A percentile compares a stretch with the other conserved stretches of the same genome.
phyloP scores from a whole-genome alignment of 2,888 invertebrate species.

The Mallateleia sp. region DNA sequence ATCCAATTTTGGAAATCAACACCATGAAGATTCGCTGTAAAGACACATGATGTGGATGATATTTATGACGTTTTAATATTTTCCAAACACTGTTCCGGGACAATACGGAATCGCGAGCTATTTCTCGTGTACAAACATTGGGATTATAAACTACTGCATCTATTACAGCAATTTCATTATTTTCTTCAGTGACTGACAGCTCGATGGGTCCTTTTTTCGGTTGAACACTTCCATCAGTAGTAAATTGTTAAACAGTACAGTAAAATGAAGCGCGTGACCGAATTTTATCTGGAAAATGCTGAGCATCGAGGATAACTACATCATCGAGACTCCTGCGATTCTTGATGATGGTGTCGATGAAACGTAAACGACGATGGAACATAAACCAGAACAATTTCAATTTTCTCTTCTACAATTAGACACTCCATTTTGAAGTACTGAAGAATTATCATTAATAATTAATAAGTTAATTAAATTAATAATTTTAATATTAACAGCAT shows the following conservation, averaged over 20 bases:
- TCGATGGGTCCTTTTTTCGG: no score
- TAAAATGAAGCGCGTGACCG: slow-evolving; percentile 4
- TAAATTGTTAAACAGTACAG: neutral
- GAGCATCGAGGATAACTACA: neutral
- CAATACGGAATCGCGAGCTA: neutral
- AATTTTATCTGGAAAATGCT: slow-evolving; percentile 6
- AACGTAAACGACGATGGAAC: no score
- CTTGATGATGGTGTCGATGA: no score
- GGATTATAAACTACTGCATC: no score
- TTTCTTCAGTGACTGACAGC: neutral
- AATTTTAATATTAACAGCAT: slow-evolving; percentile 12
- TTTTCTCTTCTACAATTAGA: slow-evolving; percentile 30
- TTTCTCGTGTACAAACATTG: no score
- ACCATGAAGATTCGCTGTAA: neutral
- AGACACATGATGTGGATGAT: neutral
- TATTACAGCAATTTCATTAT: neutral
- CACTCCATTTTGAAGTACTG: slow-evolving; percentile 7
- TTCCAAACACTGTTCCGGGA: neutral
- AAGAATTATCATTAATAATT: slow-evolving; percentile 29
- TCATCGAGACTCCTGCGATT: slow-evolving; percentile 24
- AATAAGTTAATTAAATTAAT: slow-evolving; percentile 25
- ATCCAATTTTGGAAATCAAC: neutral
- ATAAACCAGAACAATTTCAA: slow-evolving; percentile 20
- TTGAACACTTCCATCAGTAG: no score
- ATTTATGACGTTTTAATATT: neutral